Conservation (phyloP, 2,113 vertebrate species). For the Dissostichus mawsoni region DNA sequence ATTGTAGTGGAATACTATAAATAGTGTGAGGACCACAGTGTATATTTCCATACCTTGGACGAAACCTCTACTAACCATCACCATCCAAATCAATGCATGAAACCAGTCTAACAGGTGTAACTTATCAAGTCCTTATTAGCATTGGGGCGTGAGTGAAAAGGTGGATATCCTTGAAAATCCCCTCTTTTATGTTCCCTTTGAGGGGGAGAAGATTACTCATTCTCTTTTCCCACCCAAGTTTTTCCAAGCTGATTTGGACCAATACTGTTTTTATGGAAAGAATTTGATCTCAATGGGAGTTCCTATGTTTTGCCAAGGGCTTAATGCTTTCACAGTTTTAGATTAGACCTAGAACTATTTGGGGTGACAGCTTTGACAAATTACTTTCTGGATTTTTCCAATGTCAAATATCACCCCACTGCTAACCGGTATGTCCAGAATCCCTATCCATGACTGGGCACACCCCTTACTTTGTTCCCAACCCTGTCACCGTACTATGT, state of each 20-base stretch:
- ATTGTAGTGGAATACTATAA: too few relatives aligned
- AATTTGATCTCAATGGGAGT: conserved; percentile 70
- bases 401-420: conserved; percentile 48
- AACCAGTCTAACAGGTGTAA: conserved; percentile 1
- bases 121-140: not conserved
- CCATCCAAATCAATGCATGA: not conserved
- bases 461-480: conserved; percentile 45
- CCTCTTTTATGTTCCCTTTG: conserved; percentile 15
- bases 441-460: conserved; percentile 33
- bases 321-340: conserved; percentile 63
- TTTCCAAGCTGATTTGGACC: conserved; percentile 52
- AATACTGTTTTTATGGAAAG: conserved; percentile 54
- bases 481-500: conserved; percentile 44
- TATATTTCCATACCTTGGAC: not conserved
- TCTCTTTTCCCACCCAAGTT: conserved; percentile 44
- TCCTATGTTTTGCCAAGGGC: conserved; percentile 70
- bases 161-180: conserved; percentile 9
- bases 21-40: too few relatives aligned
- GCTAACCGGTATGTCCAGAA: conserved; percentile 47
- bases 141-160: not conserved
- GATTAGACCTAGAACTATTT: conserved; percentile 43
- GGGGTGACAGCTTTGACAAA: conserved; percentile 70
- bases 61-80: not conserved
- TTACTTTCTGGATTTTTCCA: conserved; percentile 65
- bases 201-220: conserved; percentile 48